A percentile compares a stretch with the other conserved stretches of the same genome.
Evolutionary conservation across 1,140 invertebrate genomes (phyloP).

Genomic region (Scaptodrosophila lebanonensis): DNA sequence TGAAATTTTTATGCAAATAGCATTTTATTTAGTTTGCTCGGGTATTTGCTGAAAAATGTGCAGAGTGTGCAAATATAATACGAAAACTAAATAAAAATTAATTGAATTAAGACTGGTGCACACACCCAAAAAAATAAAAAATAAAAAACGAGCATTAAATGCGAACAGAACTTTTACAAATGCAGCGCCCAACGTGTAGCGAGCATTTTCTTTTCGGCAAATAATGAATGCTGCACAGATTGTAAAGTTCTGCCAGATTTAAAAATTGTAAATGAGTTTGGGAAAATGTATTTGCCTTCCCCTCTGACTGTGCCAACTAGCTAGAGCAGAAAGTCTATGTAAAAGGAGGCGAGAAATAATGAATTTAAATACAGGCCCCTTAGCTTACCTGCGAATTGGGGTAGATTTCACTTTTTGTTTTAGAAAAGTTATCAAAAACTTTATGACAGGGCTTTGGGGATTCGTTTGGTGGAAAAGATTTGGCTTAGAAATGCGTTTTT

Average conservation of each 20-base stretch:
- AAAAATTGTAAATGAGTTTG: constrained; percentile 43
- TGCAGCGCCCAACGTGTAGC: constrained; percentile 32
- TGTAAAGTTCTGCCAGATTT: constrained; percentile 55
- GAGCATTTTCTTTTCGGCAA: constrained; percentile 26
- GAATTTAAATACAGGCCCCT: too few species aligned
- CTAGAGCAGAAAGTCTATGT: too few species aligned
- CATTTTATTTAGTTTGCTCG: constrained; percentile 65
- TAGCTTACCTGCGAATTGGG: too few species aligned
- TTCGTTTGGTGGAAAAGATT: too few species aligned
- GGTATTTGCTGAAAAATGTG: constrained; percentile 70
- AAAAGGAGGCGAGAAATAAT: too few species aligned
- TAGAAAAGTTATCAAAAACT: too few species aligned
- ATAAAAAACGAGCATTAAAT: background rate
- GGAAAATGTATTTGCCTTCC: too few species aligned
- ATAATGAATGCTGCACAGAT: constrained; percentile 52
- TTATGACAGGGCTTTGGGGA: too few species aligned
- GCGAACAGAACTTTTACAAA: constrained; percentile 51
- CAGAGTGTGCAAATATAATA: constrained; percentile 68
- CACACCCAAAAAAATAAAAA: constrained; percentile 7
- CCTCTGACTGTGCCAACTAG: too few species aligned
- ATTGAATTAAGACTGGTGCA: constrained; percentile 63
- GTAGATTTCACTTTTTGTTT: too few species aligned
- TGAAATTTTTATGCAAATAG: constrained; percentile 72
- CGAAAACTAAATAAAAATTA: constrained; percentile 74
- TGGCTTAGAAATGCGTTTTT: too few species aligned